Percentiles rank a stretch among this genome's conserved stretches.
phyloP scores from a whole-genome alignment of 1,140 invertebrate genomes.

The Platorchestia sp. region DNA sequence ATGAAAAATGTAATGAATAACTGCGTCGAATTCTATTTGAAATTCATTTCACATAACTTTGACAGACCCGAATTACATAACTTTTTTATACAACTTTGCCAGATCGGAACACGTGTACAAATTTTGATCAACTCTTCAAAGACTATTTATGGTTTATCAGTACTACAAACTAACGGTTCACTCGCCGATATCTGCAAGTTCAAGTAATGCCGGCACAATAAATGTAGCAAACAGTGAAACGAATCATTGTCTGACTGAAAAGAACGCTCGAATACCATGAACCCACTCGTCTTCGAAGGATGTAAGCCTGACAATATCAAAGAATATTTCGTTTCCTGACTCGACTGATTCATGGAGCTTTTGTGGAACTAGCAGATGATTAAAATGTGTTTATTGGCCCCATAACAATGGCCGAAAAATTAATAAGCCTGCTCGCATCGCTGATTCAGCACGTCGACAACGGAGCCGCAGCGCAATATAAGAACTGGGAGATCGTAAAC shows the following conservation, averaged over 20 bases:
- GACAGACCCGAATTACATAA: background rate
- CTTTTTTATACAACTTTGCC: too few relatives aligned
- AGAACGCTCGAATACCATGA: background rate
- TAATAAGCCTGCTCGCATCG: conserved; percentile 18
- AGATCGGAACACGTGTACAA: background rate
- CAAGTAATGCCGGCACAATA: background rate
- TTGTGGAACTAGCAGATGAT: background rate
- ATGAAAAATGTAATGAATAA: background rate
- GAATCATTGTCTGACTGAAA: background rate
- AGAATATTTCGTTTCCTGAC: background rate
- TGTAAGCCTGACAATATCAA: background rate
- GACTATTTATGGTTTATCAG: background rate
- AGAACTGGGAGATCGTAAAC: conserved; percentile 41
- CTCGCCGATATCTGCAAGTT: background rate
- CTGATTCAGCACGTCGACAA: background rate
- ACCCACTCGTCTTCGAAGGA: background rate
- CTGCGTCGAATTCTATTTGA: background rate
- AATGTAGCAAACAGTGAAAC: background rate
- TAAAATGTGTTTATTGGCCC: conserved; percentile 28
- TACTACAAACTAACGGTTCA: too few relatives aligned
- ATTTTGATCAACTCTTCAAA: background rate
- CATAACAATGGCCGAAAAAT: conserved; percentile 18
- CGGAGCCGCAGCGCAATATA: conserved; percentile 31
- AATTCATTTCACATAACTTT: background rate
- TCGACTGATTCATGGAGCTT: background rate